Base-by-base conservation (phyloP, 2,113 vertebrate genomes). In the Fregetta grallaria region DNA sequence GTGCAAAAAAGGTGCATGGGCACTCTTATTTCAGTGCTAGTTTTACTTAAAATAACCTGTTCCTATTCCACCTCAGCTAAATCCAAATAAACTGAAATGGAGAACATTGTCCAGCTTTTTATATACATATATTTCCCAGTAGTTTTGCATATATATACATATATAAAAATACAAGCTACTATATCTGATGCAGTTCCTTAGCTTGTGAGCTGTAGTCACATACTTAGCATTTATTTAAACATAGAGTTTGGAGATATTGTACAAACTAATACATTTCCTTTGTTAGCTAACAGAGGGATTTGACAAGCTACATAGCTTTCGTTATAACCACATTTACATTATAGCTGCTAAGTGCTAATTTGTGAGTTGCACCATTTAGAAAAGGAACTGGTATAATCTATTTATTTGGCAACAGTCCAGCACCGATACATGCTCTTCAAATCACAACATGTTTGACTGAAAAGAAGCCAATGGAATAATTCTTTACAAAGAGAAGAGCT, bases 391-490 rank as follows among this genome's bases (percentile, higher is more conserved):
- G 83, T 81, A 66, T 66, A 50, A 84, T 92, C 63, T 70, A 40
- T 63, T 91, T 75, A 42, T 61, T 75, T 95, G 96, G 94, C 94
- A 95, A 49, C 47, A 62, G 63, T 50, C 88, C 90, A 91, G 94
- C 75, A 91, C 70, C 85, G 93, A 86, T 84, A 90, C 56, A 44
- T 47, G 78, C 91, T 90, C 91, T 88, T 80, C 75, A 93, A 93
- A 95, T 92, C 91, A 74, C 93, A 91, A 93, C 85, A 67, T 47
- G 47, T 89, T 90, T 75, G 88, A 83, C 94, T 96, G 95, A 96
- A 97, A 89, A 55, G 71, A 92, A 58, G 47, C 91, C 87, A 92
- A 29, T 73, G 74, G 66, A 93, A 89, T 65, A 58, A 88, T 89
- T 93, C 78, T 94, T 79, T 52, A 63, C 66, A 74, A 93, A 87